phyloP scores from a whole-genome alignment of 2,797 vertebrate genomes.

The Mus caroli region DNA sequence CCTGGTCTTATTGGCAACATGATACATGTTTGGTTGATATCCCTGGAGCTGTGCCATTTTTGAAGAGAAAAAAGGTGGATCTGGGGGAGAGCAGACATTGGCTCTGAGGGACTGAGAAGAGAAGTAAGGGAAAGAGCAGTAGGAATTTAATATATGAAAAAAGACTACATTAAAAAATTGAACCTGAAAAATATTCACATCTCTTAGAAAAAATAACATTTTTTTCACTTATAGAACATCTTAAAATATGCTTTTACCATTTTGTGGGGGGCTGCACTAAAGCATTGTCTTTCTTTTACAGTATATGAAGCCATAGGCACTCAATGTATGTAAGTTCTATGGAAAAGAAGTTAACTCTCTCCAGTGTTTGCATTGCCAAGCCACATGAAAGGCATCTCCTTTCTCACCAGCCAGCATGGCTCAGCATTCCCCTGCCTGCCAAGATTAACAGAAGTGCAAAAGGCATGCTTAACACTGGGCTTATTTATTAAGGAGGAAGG shows the following conservation, averaged over 20 bases:
- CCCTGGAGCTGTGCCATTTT: too few relatives aligned
- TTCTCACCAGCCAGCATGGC: slow-evolving; percentile 65
- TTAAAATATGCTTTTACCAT: slow-evolving; percentile 71
- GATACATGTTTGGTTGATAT: background rate
- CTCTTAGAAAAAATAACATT: background rate
- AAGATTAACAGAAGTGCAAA: slow-evolving; percentile 82
- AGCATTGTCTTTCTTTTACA: background rate
- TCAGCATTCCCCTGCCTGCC: slow-evolving; percentile 76
- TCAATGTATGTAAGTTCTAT: slow-evolving; percentile 6
- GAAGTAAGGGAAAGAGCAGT: background rate
- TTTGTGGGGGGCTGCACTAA: background rate
- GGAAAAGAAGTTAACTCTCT: slow-evolving; percentile 60
- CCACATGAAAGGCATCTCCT: slow-evolving; percentile 79
- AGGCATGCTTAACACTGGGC: slow-evolving; percentile 74
- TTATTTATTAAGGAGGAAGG: slow-evolving; percentile 79
- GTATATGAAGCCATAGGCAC: slow-evolving; percentile 30
- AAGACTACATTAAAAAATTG: background rate
- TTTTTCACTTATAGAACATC: slow-evolving; percentile 22
- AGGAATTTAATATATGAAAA: background rate
- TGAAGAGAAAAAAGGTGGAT: background rate
- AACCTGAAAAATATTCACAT: background rate
- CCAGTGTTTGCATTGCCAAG: slow-evolving; percentile 64
- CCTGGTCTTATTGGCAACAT: background rate
- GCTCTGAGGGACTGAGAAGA: background rate
- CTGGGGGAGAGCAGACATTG: background rate